Conservation (phyloP, 2,888 invertebrate species). For the Drosophila birchii region DNA sequence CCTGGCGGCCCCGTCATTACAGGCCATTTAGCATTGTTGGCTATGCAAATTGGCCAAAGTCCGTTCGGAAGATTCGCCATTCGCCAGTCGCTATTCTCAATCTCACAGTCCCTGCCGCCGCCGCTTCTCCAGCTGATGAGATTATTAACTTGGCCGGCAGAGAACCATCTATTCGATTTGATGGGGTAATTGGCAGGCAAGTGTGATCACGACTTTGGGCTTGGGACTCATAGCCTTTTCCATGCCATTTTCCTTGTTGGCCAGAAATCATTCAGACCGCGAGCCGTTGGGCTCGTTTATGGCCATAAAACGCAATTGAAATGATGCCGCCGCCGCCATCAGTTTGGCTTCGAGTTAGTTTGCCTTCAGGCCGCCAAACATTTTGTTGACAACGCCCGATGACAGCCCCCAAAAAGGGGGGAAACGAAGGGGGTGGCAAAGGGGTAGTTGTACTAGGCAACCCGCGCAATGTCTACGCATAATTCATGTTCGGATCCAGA, state of each 20-base stretch:
- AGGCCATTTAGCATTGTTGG: constrained; percentile 47
- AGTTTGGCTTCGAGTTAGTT: constrained; percentile 4
- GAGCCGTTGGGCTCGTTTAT: constrained; percentile 52
- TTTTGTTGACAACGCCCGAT: constrained; percentile 46
- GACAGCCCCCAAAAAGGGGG: constrained; percentile 19
- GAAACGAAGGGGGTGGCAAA: background rate
- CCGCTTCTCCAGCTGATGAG: constrained; percentile 27
- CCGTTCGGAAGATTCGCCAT: constrained; percentile 7
- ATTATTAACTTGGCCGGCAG: constrained; percentile 33
- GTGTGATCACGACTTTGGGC: constrained; percentile 44
- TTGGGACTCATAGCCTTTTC: constrained; percentile 8
- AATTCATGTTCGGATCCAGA: constrained; percentile 53
- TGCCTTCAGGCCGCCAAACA: constrained; percentile 23
- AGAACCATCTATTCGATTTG: constrained; percentile 29
- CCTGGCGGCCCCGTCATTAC: constrained; percentile 57
- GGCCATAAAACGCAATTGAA: constrained; percentile 67
- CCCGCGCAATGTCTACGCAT: constrained; percentile 60
- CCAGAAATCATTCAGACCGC: constrained; percentile 25
- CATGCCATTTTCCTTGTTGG: constrained; percentile 15
- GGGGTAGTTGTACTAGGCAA: constrained; percentile 12
- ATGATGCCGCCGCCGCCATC: constrained; percentile 60
- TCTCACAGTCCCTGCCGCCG: constrained; percentile 13
- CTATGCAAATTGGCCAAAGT: constrained; percentile 54
- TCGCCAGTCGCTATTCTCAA: constrained; percentile 19
- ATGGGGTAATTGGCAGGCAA: constrained; percentile 47